Evolutionary conservation across 2,113 vertebrate species (phyloP).

Genomic region (Crotalus horridus): DNA sequence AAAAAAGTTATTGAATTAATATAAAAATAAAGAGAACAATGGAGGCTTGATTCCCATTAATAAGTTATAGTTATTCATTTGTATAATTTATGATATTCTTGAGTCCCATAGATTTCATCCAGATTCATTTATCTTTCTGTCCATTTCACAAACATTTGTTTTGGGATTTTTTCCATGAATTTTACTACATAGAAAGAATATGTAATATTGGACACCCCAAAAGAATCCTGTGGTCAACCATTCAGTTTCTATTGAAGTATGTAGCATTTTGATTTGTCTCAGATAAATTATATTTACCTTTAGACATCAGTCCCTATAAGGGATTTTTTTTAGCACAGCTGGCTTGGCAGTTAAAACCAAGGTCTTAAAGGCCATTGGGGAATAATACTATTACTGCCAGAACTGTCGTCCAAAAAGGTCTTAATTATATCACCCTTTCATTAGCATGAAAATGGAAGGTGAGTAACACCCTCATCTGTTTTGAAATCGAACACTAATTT

Average conservation of each 20-base stretch:
- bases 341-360: constrained; percentile 47
- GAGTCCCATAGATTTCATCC: neutral
- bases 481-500: constrained; percentile 8
- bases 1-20: constrained; percentile 52
- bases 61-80: neutral
- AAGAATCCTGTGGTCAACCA: constrained; percentile 18
- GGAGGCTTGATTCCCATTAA: neutral
- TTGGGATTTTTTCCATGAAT: neutral
- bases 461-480: constrained; percentile 5
- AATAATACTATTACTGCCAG: constrained; percentile 42
- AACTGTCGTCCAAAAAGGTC: constrained; percentile 38
- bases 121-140: neutral
- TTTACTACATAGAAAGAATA: constrained; percentile 3
- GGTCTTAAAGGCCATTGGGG: constrained; percentile 48
- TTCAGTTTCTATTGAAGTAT: constrained; percentile 38
- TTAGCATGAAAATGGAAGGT: constrained; percentile 41
- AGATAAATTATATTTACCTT: constrained; percentile 38
- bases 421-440: constrained; percentile 51
- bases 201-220: neutral
- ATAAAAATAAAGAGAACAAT: constrained; percentile 21
- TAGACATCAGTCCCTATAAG: constrained; percentile 28
- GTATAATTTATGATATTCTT: neutral
- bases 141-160: too few relatives aligned
- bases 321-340: constrained; percentile 37
- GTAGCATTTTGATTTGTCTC: neutral